phyloP scores from a whole-genome alignment of 1,140 invertebrate species.

The Rhyacophila brunnea region DNA sequence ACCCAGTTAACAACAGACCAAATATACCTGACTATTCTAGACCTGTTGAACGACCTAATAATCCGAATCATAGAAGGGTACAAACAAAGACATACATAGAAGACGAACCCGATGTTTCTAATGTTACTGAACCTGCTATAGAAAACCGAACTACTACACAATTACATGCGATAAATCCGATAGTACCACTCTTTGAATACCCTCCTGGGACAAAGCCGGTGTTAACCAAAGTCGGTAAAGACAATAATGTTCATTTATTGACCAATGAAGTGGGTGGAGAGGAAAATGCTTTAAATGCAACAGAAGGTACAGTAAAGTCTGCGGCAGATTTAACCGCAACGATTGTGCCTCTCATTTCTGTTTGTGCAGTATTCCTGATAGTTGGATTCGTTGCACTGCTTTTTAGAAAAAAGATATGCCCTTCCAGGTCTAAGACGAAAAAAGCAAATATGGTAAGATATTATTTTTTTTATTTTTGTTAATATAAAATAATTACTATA shows the following conservation, averaged over 20 bases:
- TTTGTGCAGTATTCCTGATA: slow-evolving; percentile 57
- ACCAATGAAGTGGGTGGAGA: slow-evolving; percentile 13
- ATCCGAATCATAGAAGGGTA: slow-evolving; percentile 11
- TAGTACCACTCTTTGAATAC: slow-evolving; percentile 15
- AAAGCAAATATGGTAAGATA: slow-evolving; percentile 61
- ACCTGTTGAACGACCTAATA: slow-evolving; percentile 16
- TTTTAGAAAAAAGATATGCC: slow-evolving; percentile 59
- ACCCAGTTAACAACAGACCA: slow-evolving; percentile 3
- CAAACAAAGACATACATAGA: slow-evolving; percentile 32
- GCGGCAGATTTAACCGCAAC: slow-evolving; percentile 53
- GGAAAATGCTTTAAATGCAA: slow-evolving; percentile 33
- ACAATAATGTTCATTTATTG: slow-evolving; percentile 1
- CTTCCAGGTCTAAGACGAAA: slow-evolving; percentile 50
- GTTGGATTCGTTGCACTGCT: slow-evolving; percentile 55
- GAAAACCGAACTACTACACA: slow-evolving; percentile 26
- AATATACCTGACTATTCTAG: background rate
- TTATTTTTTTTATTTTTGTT: background rate
- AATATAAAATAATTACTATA: too few relatives aligned
- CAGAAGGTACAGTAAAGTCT: slow-evolving; percentile 42
- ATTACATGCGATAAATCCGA: slow-evolving; percentile 39
- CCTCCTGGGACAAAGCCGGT: slow-evolving; percentile 13
- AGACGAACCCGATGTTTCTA: slow-evolving; percentile 25
- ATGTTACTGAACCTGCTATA: slow-evolving; percentile 34
- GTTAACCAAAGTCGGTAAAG: slow-evolving; percentile 2
- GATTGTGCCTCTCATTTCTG: slow-evolving; percentile 59